Percentiles rank a stretch among this genome's conserved stretches.
These are phyloP conservation scores for Mastacembelus armatus DNA, from an alignment of 2,797 vertebrate genomes.

Conservation along the genomic window DNA sequence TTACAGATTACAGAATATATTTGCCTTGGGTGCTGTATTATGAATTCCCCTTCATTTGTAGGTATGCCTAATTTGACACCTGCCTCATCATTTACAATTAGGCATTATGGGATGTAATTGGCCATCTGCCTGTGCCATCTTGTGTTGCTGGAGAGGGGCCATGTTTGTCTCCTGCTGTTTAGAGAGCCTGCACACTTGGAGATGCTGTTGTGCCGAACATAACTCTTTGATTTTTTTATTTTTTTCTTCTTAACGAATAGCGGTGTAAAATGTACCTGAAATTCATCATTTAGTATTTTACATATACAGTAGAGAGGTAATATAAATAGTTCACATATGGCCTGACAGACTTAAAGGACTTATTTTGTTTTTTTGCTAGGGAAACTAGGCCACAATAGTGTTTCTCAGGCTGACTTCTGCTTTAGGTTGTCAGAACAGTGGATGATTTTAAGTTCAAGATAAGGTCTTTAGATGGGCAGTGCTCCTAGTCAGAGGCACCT, in stretches of 20 bases:
- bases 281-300: not conserved
- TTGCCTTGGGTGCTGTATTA: constrained; percentile 24
- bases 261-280: not conserved
- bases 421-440: not conserved
- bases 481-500: not conserved
- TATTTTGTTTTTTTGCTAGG: not conserved
- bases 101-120: constrained; percentile 83
- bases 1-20: constrained; percentile 24
- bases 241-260: constrained; percentile 16
- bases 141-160: constrained; percentile 81
- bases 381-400: not conserved
- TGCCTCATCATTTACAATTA: constrained; percentile 87
- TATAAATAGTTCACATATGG: not conserved
- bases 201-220: constrained; percentile 31
- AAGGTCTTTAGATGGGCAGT: not conserved
- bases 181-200: constrained; percentile 57
- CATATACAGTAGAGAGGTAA: not conserved
- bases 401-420: not conserved
- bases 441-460: not conserved
- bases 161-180: constrained; percentile 77
- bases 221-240: constrained; percentile 42
- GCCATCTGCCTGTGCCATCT: constrained; percentile 84
- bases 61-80: constrained; percentile 83
- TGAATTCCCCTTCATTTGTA: constrained; percentile 74
- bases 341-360: not conserved